Conservation (phyloP, 1,140 invertebrate species). For the Homarus americanus region DNA sequence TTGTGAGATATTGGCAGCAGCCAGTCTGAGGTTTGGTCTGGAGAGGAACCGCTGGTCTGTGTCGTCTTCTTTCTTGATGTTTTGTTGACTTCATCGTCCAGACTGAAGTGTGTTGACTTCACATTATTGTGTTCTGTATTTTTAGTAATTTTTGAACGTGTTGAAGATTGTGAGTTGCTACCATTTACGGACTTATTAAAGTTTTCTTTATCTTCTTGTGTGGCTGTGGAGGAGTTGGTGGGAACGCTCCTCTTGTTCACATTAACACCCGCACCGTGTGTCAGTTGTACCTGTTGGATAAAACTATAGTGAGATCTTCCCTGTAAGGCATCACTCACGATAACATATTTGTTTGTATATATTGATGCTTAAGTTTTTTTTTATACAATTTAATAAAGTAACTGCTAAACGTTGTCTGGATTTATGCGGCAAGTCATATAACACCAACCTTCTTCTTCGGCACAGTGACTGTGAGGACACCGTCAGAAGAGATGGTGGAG, state of each 20-base stretch:
- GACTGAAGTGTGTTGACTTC: not conserved
- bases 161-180: not conserved
- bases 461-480: constrained; percentile 66
- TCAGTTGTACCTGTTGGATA: not conserved
- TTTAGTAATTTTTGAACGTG: not conserved
- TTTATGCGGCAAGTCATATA: no score
- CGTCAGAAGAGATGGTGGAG: constrained; percentile 70
- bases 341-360: no score
- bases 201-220: not conserved
- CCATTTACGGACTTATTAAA: not conserved
- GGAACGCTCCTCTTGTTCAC: not conserved
- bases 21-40: constrained; percentile 14
- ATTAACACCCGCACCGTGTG: not conserved
- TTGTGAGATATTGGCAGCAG: constrained; percentile 23
- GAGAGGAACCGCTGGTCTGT: not conserved
- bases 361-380: no score
- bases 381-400: no score
- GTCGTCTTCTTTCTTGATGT: not conserved
- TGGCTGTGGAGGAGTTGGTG: not conserved
- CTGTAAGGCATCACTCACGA: no score
- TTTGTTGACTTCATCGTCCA: not conserved
- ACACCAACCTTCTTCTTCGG: constrained; percentile 63
- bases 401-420: no score
- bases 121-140: no score
- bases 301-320: no score